Base-by-base conservation (phyloP, 2,888 invertebrate species). In the Drosophila borborema region DNA sequence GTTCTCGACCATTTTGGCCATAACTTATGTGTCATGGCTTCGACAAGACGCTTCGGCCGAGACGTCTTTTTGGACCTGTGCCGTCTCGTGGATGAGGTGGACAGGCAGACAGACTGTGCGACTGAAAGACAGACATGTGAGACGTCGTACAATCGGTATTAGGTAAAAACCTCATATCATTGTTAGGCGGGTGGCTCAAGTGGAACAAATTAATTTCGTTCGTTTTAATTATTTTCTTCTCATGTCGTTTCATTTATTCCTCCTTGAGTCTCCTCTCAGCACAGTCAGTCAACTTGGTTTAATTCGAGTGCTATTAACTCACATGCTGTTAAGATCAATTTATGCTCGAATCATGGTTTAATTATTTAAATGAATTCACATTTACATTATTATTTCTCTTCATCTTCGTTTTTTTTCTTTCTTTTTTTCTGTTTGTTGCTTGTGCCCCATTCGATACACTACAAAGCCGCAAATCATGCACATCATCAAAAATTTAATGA, bases 201-300 rank as follows among this genome's bases (percentile, higher is more conserved):
- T 86, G 90, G 86, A 90, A 90, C 86, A 86, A 90, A 86, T 86
- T 89, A 86, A 89, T 86, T 86, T 86, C 67, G 75, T 86, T 85
- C 77, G 55, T 82, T 86, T 90, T 85, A 85, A 83, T 83, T 77
- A 76, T 86, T 72, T 64, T 79, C 58, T 41, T 60, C 63, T 43
- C 41, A 49, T 51, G 56, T 40, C 71, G 48, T 49, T 54, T 28
- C 41, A 31, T 34, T 46, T 20, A 51, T 34, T 36, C 9, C 41
- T 31, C 49, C 34, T 23, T 38, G 28, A 28, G 28, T 18, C 62
- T 46, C 51, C 45, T 45, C 43, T 10, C 45, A 12, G 16, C 60
- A 63, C 68, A 65, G 77, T 71, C 72, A 89, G 77, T 71, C 72
- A 89, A 74, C 84, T 81, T 80, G 80, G 16, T 54, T 72, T 82